Evolutionary conservation across 2,888 invertebrate species (phyloP).

Genomic region (Hermaeophaga mercurialis): DNA sequence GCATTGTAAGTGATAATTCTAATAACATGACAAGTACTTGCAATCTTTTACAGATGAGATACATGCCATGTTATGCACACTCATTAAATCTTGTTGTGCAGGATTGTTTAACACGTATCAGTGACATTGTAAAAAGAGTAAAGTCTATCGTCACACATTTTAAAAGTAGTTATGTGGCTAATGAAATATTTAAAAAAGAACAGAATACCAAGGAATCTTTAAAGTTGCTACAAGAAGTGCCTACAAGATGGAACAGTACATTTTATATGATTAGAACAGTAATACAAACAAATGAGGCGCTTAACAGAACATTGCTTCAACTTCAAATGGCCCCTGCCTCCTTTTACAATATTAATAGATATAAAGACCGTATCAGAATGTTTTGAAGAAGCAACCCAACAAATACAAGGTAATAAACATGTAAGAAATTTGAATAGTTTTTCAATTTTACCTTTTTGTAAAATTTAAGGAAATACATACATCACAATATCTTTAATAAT

Average conservation of each 20-base stretch:
- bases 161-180: constrained; percentile 23
- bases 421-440: too few relatives aligned
- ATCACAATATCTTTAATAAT: constrained; percentile 26
- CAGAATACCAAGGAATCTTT: constrained; percentile 19
- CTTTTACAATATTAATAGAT: constrained; percentile 24
- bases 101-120: too few relatives aligned
- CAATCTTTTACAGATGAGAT: too few relatives aligned
- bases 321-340: constrained; percentile 28
- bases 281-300: constrained; percentile 24
- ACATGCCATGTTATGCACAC: too few relatives aligned
- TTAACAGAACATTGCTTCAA: constrained; percentile 26
- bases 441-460: too few relatives aligned
- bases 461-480: constrained; percentile 1
- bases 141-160: too few relatives aligned
- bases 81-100: too few relatives aligned
- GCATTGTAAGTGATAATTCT: not conserved
- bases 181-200: constrained; percentile 23
- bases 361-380: constrained; percentile 9
- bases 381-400: constrained; percentile 32
- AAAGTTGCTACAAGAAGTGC: constrained; percentile 28
- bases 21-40: too few relatives aligned
- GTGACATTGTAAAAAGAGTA: too few relatives aligned
- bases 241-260: constrained; percentile 29
- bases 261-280: constrained; percentile 29
- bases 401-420: constrained; percentile 25